Conservation (phyloP, 2,797 vertebrate genomes). For the Hirundo rustica region DNA sequence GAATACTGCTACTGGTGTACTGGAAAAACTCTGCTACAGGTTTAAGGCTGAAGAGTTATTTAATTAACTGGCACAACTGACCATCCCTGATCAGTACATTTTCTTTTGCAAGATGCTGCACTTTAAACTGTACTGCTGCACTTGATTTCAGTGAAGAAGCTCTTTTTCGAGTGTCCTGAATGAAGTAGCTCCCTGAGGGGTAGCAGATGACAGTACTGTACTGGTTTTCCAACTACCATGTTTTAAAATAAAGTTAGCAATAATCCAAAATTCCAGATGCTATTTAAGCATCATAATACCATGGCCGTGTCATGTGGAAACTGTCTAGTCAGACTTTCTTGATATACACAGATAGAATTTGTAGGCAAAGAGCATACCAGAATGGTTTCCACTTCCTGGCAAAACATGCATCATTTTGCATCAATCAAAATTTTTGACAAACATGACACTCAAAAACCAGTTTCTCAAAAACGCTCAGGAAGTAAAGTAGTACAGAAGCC, state of each 20-base stretch:
- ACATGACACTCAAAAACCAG: neutral
- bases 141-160: neutral
- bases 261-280: neutral
- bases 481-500: neutral
- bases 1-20: neutral
- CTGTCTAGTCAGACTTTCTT: neutral
- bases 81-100: neutral
- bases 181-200: neutral
- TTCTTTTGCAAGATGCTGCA: neutral
- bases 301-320: rapidly evolving
- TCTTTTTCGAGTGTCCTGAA: neutral
- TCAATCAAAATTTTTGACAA: neutral
- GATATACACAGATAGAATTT: neutral
- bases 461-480: neutral
- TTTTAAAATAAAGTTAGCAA: neutral
- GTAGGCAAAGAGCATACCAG: neutral
- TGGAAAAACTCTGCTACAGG: neutral
- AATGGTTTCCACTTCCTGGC: neutral
- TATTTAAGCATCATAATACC: neutral
- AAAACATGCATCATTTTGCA: neutral
- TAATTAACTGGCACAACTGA: neutral
- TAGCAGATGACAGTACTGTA: neutral
- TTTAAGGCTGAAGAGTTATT: neutral
- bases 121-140: neutral
- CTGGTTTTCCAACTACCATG: neutral